phyloP scores from a whole-genome alignment of 37 sponge, comb jelly and placozoan species.

The Eunapius fragilis region DNA sequence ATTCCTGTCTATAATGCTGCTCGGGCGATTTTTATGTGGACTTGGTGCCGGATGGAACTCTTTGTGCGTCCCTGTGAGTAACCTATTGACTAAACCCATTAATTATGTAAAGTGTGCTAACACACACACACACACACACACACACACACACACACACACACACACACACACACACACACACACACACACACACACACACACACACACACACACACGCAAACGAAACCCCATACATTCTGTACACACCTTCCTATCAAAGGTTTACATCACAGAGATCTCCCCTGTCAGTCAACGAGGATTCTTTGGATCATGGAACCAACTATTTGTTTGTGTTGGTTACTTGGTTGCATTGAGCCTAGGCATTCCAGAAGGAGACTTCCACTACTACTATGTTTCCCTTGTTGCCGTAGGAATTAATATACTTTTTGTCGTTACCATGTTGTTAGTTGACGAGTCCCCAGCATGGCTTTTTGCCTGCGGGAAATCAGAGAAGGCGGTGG shows the following conservation, averaged over 20 bases:
- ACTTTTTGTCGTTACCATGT: conserved; percentile 18
- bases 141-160: conserved; percentile 26
- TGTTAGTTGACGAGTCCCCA: conserved; percentile 61
- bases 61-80: conserved; percentile 65
- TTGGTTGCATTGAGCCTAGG: conserved; percentile 43
- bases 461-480: conserved; percentile 35
- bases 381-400: conserved; percentile 42
- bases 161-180: conserved; percentile 25
- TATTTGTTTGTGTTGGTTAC: conserved; percentile 51
- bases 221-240: not conserved
- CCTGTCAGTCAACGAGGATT: conserved; percentile 47
- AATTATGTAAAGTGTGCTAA: no score
- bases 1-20: conserved; percentile 26
- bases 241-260: conserved; percentile 11
- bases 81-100: not conserved
- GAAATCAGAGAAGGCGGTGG: not conserved
- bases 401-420: conserved; percentile 30
- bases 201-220: not conserved
- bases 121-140: not conserved
- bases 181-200: conserved; percentile 1
- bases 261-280: conserved; percentile 68
- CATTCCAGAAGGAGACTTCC: not conserved
- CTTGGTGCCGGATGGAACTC: conserved; percentile 56
- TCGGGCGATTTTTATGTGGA: conserved; percentile 65
- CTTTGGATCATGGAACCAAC: conserved; percentile 56